These are phyloP conservation scores for rabbit (Oryctolagus cuniculus) DNA, from an alignment of 2,113 vertebrate species.

Conservation along the genomic window mOryCun1.1 NC_091440.1:12815001-12815500, in stretches of 20 bases:
- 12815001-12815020: neutral
- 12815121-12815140: neutral
- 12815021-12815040: neutral
- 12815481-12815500: neutral
- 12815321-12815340: slow-evolving; percentile 74
- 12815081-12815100: neutral
- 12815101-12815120: neutral
- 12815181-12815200: slow-evolving; percentile 50
- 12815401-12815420: neutral
- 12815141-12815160: neutral
- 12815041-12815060: neutral
- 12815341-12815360: slow-evolving; percentile 52
- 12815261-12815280: slow-evolving; percentile 79
- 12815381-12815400: neutral
- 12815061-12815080: neutral
- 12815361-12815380: slow-evolving; percentile 27
- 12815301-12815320: slow-evolving; percentile 73
- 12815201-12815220: slow-evolving; percentile 61
- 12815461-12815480: neutral
- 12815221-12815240: slow-evolving; percentile 34
- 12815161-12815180: neutral
- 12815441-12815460: slow-evolving; percentile 49
- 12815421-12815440: neutral
- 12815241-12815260: slow-evolving; percentile 67
- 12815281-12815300: slow-evolving; percentile 77